phyloP scores from a whole-genome alignment of 2,797 vertebrate genomes.

The Brachyalestes nurse region DNA sequence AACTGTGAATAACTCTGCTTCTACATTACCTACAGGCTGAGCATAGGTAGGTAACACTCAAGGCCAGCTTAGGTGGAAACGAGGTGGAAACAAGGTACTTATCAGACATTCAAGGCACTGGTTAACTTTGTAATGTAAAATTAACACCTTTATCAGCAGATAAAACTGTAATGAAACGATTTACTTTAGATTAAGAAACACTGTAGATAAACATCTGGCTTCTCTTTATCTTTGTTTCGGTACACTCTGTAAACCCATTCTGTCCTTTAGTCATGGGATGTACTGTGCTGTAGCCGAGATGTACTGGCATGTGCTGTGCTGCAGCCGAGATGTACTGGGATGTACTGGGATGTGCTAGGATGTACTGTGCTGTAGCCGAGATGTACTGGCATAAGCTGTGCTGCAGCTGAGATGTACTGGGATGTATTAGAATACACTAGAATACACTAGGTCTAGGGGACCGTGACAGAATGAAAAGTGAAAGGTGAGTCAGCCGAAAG shows the following conservation, averaged over 20 bases:
- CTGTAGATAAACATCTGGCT: too few relatives aligned
- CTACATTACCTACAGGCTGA: too few relatives aligned
- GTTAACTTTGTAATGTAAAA: too few relatives aligned
- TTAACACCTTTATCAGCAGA: too few relatives aligned
- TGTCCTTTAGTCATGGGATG: background rate
- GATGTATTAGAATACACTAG: too few relatives aligned
- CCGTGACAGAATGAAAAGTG: slow-evolving; percentile 39
- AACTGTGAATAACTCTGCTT: too few relatives aligned
- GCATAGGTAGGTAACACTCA: too few relatives aligned
- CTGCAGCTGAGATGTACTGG: background rate
- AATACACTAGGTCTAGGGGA: slow-evolving; percentile 27
- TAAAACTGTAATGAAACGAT: too few relatives aligned
- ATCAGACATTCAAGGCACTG: background rate
- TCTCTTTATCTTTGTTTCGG: background rate
- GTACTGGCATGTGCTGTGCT: too few relatives aligned
- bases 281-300: too few relatives aligned
- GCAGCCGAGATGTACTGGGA: background rate
- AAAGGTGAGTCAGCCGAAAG: slow-evolving; percentile 49
- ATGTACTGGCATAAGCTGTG: background rate
- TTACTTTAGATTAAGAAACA: too few relatives aligned
- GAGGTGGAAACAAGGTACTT: background rate
- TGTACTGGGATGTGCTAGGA: background rate
- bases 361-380: background rate
- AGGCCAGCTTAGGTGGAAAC: too few relatives aligned
- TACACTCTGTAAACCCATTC: background rate